Evolutionary conservation across 2,888 invertebrate genomes (phyloP).

Genomic region (Lysandra coridon): DNA sequence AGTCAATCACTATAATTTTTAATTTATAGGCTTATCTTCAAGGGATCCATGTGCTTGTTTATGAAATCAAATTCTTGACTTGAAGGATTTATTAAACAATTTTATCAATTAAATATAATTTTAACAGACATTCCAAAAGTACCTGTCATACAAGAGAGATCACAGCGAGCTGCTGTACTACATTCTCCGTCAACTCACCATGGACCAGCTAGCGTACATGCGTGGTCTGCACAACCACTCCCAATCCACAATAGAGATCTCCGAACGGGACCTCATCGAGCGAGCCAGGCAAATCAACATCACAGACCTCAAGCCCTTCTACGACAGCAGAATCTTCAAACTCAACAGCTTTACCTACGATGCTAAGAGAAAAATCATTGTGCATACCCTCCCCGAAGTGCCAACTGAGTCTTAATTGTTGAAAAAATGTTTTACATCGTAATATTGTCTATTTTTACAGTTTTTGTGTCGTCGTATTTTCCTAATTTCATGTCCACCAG

Average conservation of each 20-base stretch:
- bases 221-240: conserved; percentile 84
- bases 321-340: conserved; percentile 93
- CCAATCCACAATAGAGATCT: conserved; percentile 88
- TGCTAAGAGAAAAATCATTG: conserved; percentile 89
- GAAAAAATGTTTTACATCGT: not conserved
- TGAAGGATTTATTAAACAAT: too few relatives aligned
- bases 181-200: conserved; percentile 94
- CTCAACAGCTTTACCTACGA: conserved; percentile 94
- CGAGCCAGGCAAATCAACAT: conserved; percentile 96
- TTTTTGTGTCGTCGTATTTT: not conserved
- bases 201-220: conserved; percentile 94
- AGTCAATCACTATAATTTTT: too few relatives aligned
- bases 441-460: not conserved
- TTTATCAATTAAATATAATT: conserved; percentile 29
- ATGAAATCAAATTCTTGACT: too few relatives aligned
- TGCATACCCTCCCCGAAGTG: conserved; percentile 87
- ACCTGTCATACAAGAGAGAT: conserved; percentile 95
- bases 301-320: conserved; percentile 93
- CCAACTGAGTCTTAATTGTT: conserved; percentile 50
- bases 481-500: too few relatives aligned
- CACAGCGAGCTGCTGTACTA: conserved; percentile 97
- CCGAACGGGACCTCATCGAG: conserved; percentile 83
- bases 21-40: too few relatives aligned
- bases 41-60: too few relatives aligned
- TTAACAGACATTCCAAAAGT: conserved; percentile 94